Evolutionary conservation across 53 echinoderm and acorn worm species (phyloP).

Genomic region (Mesocentrotus franciscanus): DNA sequence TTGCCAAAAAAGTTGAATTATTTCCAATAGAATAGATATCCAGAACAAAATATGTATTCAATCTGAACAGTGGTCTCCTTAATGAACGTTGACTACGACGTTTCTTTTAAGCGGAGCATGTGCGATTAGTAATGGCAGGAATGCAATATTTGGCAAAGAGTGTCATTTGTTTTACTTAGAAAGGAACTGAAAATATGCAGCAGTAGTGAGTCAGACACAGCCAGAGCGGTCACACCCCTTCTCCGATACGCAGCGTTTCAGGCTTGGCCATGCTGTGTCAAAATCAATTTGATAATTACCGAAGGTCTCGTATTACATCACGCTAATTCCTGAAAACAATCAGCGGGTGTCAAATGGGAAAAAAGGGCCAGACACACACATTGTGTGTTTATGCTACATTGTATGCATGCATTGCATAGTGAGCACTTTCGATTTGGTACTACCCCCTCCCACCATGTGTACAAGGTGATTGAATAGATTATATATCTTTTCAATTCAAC

Average conservation of each 20-base stretch:
- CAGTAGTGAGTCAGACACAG: constrained; percentile 33
- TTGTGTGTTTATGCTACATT: constrained; percentile 17
- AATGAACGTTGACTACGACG: not conserved
- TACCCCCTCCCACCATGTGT: not conserved
- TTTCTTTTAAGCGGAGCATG: not conserved
- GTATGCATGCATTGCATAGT: not conserved
- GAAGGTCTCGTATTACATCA: constrained; percentile 63
- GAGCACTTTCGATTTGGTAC: not conserved
- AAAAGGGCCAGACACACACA: constrained; percentile 13
- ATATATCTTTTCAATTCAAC: not conserved
- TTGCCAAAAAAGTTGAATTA: constrained; percentile 23
- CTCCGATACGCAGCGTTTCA: constrained; percentile 44
- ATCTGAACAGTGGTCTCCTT: not conserved
- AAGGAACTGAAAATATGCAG: constrained; percentile 17
- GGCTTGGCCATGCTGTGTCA: constrained; percentile 22
- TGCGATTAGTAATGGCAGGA: constrained; percentile 28
- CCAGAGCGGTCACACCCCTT: constrained; percentile 13
- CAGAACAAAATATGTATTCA: constrained; percentile 14
- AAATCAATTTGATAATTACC: constrained; percentile 63
- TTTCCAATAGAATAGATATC: constrained; percentile 13
- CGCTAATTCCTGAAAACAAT: constrained; percentile 56
- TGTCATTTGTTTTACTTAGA: not conserved
- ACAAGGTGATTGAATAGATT: not conserved
- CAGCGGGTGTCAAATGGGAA: constrained; percentile 11
- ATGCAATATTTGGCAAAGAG: not conserved